Conservation (phyloP, 2,888 invertebrate species). For the Drosophila helvetica region DNA sequence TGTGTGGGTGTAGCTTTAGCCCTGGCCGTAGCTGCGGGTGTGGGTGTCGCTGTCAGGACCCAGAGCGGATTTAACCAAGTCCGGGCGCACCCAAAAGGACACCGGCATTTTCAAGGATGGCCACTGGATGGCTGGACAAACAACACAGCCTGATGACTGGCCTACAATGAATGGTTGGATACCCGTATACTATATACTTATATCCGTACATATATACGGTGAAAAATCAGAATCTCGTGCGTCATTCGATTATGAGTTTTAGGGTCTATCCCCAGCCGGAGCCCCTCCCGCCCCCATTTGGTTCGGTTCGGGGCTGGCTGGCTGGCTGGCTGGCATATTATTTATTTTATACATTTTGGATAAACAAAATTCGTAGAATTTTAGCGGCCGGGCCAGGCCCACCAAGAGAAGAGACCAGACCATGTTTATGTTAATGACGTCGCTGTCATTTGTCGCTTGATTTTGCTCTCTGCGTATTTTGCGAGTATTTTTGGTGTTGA, state of each 20-base stretch:
- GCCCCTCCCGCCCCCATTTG: conserved; percentile 19
- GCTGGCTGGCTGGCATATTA: conserved; percentile 25
- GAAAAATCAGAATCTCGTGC: conserved; percentile 61
- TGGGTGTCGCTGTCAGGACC: not conserved
- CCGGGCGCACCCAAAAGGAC: conserved; percentile 46
- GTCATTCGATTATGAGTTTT: conserved; percentile 76
- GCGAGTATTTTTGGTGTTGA: conserved; percentile 36
- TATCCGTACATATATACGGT: conserved; percentile 1
- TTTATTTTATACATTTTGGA: conserved; percentile 61
- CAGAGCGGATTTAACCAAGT: conserved; percentile 8
- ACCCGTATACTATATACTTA: conserved; percentile 8
- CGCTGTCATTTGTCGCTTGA: conserved; percentile 51
- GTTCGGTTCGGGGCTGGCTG: conserved; percentile 19
- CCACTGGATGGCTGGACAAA: conserved; percentile 36
- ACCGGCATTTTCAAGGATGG: conserved; percentile 56
- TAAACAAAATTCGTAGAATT: conserved; percentile 56
- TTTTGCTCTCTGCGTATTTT: conserved; percentile 6
- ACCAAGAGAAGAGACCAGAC: conserved; percentile 16
- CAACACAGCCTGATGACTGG: conserved; percentile 36
- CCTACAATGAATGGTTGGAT: conserved; percentile 7
- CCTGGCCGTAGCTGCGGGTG: too few relatives aligned
- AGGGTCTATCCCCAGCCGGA: conserved; percentile 32
- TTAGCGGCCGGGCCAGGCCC: conserved; percentile 28
- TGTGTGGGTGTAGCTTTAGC: not conserved
- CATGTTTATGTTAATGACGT: conserved; percentile 69